Percentiles rank a stretch among this genome's conserved stretches.
phyloP scores from a whole-genome alignment of 2,797 vertebrate species.

The Onychomys arenicola region DNA sequence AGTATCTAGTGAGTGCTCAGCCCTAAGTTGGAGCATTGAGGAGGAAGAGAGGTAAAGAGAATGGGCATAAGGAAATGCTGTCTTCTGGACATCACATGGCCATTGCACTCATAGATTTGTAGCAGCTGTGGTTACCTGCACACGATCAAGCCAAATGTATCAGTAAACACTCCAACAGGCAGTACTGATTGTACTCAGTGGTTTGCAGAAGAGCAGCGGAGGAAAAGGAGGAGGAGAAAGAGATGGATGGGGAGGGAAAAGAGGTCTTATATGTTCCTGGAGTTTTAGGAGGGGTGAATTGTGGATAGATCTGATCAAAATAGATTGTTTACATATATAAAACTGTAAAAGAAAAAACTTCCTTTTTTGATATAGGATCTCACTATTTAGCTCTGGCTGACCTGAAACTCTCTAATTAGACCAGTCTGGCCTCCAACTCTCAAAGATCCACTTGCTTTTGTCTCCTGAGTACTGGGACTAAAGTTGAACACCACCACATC shows the following conservation, averaged over 20 bases:
- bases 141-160: no score
- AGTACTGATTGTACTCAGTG: neutral
- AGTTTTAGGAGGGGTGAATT: neutral
- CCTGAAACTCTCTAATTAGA: neutral
- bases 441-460: neutral
- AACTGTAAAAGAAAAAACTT: neutral
- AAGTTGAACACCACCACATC: neutral
- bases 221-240: neutral
- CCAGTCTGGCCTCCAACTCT: neutral
- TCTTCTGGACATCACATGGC: neutral
- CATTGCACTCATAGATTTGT: neutral
- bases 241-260: neutral
- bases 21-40: neutral
- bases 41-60: no score
- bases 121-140: neutral
- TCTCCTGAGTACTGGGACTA: neutral
- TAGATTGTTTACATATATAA: neutral
- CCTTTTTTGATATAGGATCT: neutral
- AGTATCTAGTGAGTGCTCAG: neutral
- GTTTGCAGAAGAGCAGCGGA: neutral
- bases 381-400: neutral
- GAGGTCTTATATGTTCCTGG: neutral
- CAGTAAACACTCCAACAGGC: neutral
- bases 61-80: no score
- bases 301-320: neutral